A percentile compares a stretch with the other conserved stretches of the same genome.
These are phyloP conservation scores for Paramormyrops hopkinsi DNA, from an alignment of 2,797 vertebrate species.

Conservation along the genomic window DNA sequence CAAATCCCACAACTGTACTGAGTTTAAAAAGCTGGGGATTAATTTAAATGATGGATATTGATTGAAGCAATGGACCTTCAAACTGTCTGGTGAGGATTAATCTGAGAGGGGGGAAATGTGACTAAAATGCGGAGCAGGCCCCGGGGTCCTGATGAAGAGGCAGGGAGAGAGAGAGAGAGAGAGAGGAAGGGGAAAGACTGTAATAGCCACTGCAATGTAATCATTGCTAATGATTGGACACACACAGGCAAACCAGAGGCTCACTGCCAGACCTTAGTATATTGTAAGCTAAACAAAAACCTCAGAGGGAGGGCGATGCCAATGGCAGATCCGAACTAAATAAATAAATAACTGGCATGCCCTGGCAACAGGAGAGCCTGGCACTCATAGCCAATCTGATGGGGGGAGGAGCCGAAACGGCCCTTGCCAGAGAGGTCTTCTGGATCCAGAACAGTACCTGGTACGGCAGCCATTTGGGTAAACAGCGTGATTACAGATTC, in stretches of 20 bases:
- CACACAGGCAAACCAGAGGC: constrained; percentile 15
- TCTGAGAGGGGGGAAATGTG: constrained; percentile 34
- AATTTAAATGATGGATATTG: constrained; percentile 49
- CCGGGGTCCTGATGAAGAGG: constrained; percentile 17
- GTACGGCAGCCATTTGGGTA: not conserved
- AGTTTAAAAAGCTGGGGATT: constrained; percentile 44
- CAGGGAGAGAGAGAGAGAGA: not conserved
- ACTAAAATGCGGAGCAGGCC: constrained; percentile 26
- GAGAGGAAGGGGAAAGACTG: not conserved
- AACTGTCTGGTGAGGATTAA: constrained; percentile 46
- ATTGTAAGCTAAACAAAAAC: constrained; percentile 43
- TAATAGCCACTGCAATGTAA: constrained; percentile 29
- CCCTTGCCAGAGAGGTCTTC: not conserved
- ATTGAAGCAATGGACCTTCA: constrained; percentile 48
- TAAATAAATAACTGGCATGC: not conserved
- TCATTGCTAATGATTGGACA: constrained; percentile 28
- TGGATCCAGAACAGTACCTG: not conserved
- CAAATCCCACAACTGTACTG: constrained; percentile 41
- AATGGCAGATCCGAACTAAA: constrained; percentile 55
- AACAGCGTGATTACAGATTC: constrained; percentile 1
- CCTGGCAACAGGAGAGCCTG: not conserved
- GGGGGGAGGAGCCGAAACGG: not conserved
- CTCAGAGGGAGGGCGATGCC: constrained; percentile 46
- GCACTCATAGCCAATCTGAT: not conserved
- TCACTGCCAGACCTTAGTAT: constrained; percentile 9